Percentiles rank a stretch among this genome's conserved stretches.
Evolutionary conservation across 1,140 invertebrate genomes (phyloP).

Genomic region (Drosophila nigrodunni): DNA sequence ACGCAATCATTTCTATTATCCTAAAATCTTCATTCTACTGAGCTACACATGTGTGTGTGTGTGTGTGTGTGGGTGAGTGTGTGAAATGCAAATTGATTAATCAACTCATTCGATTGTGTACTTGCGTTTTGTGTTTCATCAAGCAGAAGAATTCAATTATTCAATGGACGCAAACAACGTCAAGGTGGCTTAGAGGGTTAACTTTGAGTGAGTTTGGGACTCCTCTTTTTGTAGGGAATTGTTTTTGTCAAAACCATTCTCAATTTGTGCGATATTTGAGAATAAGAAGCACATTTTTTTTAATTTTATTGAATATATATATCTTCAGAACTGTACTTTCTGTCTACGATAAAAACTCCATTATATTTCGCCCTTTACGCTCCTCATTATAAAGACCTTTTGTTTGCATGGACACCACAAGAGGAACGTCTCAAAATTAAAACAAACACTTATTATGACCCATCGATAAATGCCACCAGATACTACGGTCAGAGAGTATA

Average conservation of each 20-base stretch:
- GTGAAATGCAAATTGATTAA: conserved; percentile 64
- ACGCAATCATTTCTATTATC: conserved; percentile 6
- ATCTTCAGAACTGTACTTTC: too few relatives aligned
- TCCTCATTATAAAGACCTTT: conserved; percentile 51
- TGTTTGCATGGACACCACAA: conserved; percentile 44
- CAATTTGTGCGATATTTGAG: too few relatives aligned
- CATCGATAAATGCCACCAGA: conserved; percentile 49
- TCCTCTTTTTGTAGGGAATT: background rate
- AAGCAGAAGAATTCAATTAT: conserved; percentile 79
- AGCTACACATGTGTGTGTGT: background rate
- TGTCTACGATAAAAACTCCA: background rate
- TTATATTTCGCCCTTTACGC: background rate
- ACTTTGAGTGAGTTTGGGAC: background rate
- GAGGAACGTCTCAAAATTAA: conserved; percentile 72
- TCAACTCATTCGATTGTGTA: conserved; percentile 71
- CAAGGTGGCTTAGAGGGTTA: conserved; percentile 29
- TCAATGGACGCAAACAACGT: conserved; percentile 65
- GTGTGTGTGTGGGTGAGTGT: background rate
- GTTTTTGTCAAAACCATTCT: conserved; percentile 16
- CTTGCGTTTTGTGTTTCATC: conserved; percentile 68
- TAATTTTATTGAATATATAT: too few relatives aligned
- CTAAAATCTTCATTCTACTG: background rate
- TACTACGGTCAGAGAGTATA: conserved; percentile 26
- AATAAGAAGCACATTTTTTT: too few relatives aligned
- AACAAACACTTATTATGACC: conserved; percentile 60